These are phyloP conservation scores for Catalaphyllia jardinei DNA, from an alignment of 64 coral and sea anemone genomes.

Conservation along the genomic window DNA sequence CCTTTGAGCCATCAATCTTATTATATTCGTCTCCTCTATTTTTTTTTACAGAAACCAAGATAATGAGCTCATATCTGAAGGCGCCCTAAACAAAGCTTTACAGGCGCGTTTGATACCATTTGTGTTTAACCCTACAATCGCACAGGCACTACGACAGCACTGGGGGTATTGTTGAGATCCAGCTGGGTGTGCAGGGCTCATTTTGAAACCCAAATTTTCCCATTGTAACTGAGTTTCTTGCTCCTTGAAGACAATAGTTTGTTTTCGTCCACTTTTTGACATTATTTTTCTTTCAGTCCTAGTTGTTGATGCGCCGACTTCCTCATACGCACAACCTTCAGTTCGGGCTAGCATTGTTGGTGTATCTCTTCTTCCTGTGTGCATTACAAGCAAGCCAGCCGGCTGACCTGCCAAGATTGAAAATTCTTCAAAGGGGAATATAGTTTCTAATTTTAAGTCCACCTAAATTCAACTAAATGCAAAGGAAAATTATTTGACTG, in stretches of 20 bases:
- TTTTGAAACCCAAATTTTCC: neutral
- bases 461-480: neutral
- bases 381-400: neutral
- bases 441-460: neutral
- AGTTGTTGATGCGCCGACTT: constrained; percentile 1
- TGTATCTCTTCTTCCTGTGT: neutral
- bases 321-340: neutral
- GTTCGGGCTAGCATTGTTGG: no score
- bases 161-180: neutral
- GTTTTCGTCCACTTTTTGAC: neutral
- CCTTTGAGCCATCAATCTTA: neutral
- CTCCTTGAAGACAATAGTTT: neutral
- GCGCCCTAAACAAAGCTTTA: neutral
- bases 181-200: neutral
- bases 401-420: neutral
- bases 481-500: neutral
- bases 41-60: neutral
- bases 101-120: neutral
- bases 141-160: neutral
- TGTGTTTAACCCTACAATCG: no score
- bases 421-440: neutral
- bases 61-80: neutral
- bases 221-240: neutral
- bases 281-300: neutral
- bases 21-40: neutral